Evolutionary conservation across 2,113 vertebrate genomes (phyloP).

Genomic region (Pica pica): DNA sequence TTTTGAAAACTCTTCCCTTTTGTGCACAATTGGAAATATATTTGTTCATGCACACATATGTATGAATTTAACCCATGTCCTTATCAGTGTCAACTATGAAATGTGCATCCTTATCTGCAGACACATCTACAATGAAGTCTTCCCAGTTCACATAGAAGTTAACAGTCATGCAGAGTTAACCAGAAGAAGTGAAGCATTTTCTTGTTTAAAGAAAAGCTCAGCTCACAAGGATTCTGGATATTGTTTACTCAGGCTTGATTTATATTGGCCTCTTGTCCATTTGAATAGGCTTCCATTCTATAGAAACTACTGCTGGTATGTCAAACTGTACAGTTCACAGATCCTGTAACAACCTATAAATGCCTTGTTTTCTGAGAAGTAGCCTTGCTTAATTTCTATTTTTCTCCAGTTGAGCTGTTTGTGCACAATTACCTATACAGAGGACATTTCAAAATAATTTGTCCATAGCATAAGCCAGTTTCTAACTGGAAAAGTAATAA

Average conservation of each 20-base stretch:
- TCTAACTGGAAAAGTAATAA: slow-evolving; percentile 63
- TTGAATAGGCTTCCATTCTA: background rate
- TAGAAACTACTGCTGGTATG: background rate
- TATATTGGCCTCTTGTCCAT: background rate
- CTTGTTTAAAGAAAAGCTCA: background rate
- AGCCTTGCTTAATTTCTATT: background rate
- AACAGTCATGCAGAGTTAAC: background rate
- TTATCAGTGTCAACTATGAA: background rate
- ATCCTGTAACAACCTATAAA: background rate
- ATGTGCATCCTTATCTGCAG: background rate
- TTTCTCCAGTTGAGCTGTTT: slow-evolving; percentile 35
- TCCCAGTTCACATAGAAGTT: background rate
- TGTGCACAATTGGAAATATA: background rate
- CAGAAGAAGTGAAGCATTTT: background rate
- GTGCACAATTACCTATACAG: background rate
- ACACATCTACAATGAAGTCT: background rate
- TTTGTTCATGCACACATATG: background rate
- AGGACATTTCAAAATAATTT: slow-evolving; percentile 45
- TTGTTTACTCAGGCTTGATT: background rate
- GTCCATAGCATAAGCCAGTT: slow-evolving; percentile 32
- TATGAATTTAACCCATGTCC: background rate
- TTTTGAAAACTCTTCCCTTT: background rate
- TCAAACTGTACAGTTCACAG: background rate
- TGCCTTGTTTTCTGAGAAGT: background rate
- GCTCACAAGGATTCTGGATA: background rate